Base-by-base conservation (phyloP, 2,113 vertebrate genomes). In the Gobiocypris rarus region DNA sequence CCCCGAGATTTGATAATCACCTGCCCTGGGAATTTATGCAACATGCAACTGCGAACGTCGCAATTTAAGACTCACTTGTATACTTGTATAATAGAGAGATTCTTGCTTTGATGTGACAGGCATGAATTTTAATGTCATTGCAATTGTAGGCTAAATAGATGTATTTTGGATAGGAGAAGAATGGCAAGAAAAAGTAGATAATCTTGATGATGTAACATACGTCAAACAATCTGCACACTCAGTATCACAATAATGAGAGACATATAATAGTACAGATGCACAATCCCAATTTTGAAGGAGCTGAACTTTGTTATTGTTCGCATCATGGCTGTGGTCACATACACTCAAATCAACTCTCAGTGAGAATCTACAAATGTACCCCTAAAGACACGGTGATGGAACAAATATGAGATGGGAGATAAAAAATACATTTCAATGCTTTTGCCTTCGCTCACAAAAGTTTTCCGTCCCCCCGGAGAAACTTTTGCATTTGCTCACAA, bases 41-140 rank as follows among this genome's bases (percentile, higher is more conserved):
- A 15, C 8, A 24, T 45, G n/a, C 28, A 45, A 24, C 10, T 19
- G 8, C 5, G 0, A 63, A 11, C 76, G 19, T 63, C 38, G 0
- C 13, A 59, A 0, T 41, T 59, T 77, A 41, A 77, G 19, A 1
- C 34, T 59, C 54, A 17, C 11, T 0, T 26, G 22, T 24, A 1
- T 77, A 9, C 43, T 77, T 7, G 3, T 41, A 15, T 52, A 59
- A 41, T 76, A n/a, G 54, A 77, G 75, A 77, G 19, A 77, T 77
- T 24, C 22, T 15, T 24, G 52, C 31, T 76, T 76, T 59, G 31
- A 41, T 38, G 10, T 41, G 52, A 77, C 54, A 22, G 34, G 22
- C 22, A n/a, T 77, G 54, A 9, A 59, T 58, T 59, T 59, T 14
- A 45, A 71, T 45, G 69, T 5, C 17, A 0, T 71, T 71, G 63